Conservation (phyloP, 2,888 invertebrate species). For the Euzetes globulus region DNA sequence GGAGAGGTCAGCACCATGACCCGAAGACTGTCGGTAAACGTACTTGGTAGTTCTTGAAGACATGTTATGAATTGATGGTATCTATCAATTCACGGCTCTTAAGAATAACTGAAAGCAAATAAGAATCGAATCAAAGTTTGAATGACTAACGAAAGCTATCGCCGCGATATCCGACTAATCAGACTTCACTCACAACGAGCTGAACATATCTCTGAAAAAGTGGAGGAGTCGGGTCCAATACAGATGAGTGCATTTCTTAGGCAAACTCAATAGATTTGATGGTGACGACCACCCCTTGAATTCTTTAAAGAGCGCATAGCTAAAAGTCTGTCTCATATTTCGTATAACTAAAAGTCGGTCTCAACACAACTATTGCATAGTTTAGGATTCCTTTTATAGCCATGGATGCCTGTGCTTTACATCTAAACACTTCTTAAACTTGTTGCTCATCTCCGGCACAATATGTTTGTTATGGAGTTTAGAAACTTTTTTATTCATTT, state of each 20-base stretch:
- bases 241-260: slow-evolving; percentile 6
- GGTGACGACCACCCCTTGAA: slow-evolving; percentile 15
- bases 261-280: neutral
- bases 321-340: slow-evolving; percentile 11
- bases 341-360: slow-evolving; percentile 25
- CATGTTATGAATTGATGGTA: slow-evolving; percentile 29
- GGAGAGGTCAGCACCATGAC: slow-evolving; percentile 65
- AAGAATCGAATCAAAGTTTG: neutral
- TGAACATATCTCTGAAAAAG: slow-evolving; percentile 17
- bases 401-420: slow-evolving; percentile 25
- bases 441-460: slow-evolving; percentile 12
- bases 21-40: slow-evolving; percentile 69
- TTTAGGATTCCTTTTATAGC: slow-evolving; percentile 36
- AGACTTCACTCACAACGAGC: slow-evolving; percentile 8
- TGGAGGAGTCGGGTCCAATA: slow-evolving; percentile 13
- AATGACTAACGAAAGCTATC: slow-evolving; percentile 15
- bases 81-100: neutral
- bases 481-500: slow-evolving; percentile 17
- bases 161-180: neutral
- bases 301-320: slow-evolving; percentile 23
- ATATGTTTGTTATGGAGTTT: slow-evolving; percentile 1
- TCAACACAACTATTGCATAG: slow-evolving; percentile 24
- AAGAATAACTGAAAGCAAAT: neutral
- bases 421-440: slow-evolving; percentile 7
- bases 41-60: slow-evolving; percentile 64